A percentile compares a stretch with the other conserved stretches of the same genome.
phyloP scores from a whole-genome alignment of 2,113 vertebrate genomes.

The Mustelus asterias region DNA sequence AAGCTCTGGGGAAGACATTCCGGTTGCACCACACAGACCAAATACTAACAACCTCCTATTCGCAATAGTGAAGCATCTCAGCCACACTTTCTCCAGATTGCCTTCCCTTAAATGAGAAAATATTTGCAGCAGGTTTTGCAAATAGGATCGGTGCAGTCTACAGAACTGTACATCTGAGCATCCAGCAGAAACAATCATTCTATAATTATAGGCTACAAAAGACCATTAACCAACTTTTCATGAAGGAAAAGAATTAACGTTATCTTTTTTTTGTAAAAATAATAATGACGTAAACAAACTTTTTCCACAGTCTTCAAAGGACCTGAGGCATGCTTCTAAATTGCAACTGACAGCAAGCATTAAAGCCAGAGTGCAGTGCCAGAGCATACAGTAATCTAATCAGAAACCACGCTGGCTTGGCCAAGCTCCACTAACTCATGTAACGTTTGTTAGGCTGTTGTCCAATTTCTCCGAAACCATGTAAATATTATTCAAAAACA shows the following conservation, averaged over 20 bases:
- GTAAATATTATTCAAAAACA: conserved; percentile 34
- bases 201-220: conserved; percentile 23
- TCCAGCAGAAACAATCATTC: conserved; percentile 3
- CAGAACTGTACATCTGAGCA: neutral
- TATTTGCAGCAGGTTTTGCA: neutral
- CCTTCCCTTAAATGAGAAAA: neutral
- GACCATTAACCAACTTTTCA: neutral
- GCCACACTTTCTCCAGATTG: neutral
- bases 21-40: neutral
- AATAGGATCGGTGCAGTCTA: neutral
- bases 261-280: neutral
- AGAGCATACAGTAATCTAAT: conserved; percentile 36
- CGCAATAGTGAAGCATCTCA: neutral
- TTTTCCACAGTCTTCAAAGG: conserved; percentile 31
- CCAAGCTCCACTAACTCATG: conserved; percentile 33
- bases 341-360: conserved; percentile 26
- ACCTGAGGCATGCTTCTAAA: conserved; percentile 1
- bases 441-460: conserved; percentile 22
- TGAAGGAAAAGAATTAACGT: neutral
- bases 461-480: conserved; percentile 23
- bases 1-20: neutral
- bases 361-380: conserved; percentile 11
- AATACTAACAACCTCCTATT: neutral
- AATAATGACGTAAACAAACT: conserved; percentile 1
- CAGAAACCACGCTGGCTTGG: conserved; percentile 35